Evolutionary conservation across 2,888 invertebrate genomes (phyloP), one percentile per base, ranked within the genome.

Genomic region (Quadroppia sp.): DNA sequence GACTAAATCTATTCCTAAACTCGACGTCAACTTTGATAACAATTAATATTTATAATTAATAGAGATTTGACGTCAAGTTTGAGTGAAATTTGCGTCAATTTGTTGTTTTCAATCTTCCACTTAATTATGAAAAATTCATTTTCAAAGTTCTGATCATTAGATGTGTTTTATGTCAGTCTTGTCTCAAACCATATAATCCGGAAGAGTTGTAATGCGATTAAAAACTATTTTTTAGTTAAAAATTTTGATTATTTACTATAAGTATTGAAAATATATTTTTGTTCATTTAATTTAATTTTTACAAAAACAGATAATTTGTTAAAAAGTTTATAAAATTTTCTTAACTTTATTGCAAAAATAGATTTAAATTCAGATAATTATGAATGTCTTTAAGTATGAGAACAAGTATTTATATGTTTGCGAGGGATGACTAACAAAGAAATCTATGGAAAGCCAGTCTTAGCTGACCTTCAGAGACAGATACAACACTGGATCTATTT

Each of bases 251-350:
- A 53, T 11, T 25, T 23, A 53, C 1, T 25, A 25, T 25, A 53
- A 53, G 53, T 15, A 11, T 6, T 25, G 25, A 53, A 25, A 53
- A 53, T 50, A 20, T 50, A 20, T 50, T 25, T 25, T 25, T 53
- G 25, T 25, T 53, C 2, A 25, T 53, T 17, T 45, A 45, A 4
- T 25, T 53, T 50, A 1, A 7, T 20, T 50, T 1, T 20, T n/a
- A n/a, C n/a, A 4, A 50, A 20, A 53, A 53, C 53, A 9, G 53
- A 53, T 53, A 53, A 53, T 53, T 53, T 53, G 53, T 53, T 53
- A 25, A 25, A 25, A 50, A 20, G 4, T 50, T 50, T 50, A n/a
- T 3, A 50, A 53, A 53, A 23, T 13, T 7, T 50, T 20, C 25
- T 23, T 25, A 11, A 23, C 11, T 53, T 53, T 25, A 53, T 53